phyloP scores from a whole-genome alignment of 2,113 vertebrate genomes.

The Marcusenius ussheri region DNA sequence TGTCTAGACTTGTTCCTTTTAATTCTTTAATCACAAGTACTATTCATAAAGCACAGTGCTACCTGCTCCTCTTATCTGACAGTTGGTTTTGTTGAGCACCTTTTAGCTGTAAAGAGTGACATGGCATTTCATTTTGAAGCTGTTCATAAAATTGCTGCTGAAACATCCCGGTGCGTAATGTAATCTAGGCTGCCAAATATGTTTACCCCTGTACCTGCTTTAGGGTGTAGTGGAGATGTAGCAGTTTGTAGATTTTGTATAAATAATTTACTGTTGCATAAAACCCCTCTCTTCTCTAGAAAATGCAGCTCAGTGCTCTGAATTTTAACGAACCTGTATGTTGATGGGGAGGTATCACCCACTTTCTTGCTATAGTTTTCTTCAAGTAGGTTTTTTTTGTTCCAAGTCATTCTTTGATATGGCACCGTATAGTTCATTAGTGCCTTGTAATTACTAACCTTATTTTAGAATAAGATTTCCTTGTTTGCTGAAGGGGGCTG shows the following conservation, averaged over 20 bases:
- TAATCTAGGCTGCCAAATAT: neutral
- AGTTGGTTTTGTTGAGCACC: neutral
- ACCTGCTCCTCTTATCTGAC: neutral
- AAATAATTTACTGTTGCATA: conserved; percentile 14
- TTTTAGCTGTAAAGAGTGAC: neutral
- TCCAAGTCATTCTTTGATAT: neutral
- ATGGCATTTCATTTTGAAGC: neutral
- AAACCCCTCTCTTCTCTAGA: neutral
- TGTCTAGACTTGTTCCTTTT: neutral
- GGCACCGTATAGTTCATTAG: neutral
- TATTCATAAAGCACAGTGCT: neutral
- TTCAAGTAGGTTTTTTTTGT: neutral
- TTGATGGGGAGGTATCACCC: neutral
- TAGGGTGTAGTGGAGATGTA: neutral
- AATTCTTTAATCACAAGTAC: neutral
- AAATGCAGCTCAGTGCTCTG: neutral
- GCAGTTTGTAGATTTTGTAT: neutral
- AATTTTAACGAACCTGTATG: neutral
- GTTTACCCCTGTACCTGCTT: neutral
- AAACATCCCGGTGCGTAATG: neutral
- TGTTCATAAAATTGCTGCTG: neutral
- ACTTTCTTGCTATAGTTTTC: neutral
- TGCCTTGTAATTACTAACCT: neutral
- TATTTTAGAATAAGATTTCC: neutral
- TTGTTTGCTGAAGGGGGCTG: neutral